Evolutionary conservation across 2,113 vertebrate genomes (phyloP).

Genomic region (Amblyopsis rosae): DNA sequence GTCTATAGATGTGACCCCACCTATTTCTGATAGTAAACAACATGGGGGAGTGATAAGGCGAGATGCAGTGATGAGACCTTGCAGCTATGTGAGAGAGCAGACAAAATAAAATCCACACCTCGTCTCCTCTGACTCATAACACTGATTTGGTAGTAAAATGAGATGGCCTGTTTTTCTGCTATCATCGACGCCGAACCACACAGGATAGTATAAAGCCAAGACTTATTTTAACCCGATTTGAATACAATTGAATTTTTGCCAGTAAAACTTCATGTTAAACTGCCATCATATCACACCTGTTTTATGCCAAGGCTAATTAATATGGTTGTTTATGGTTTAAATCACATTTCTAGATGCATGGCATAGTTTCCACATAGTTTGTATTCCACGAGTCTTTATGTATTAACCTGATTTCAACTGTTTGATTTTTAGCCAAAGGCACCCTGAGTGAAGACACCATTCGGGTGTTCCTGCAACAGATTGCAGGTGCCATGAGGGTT

Average conservation of each 20-base stretch:
- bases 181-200: background rate
- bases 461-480: constrained; percentile 96
- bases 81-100: constrained; percentile 1
- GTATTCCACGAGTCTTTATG: too few species aligned
- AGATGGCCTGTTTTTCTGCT: background rate
- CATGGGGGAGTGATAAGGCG: background rate
- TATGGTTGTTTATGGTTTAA: too few species aligned
- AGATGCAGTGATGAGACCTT: constrained; percentile 1
- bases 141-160: constrained; percentile 14
- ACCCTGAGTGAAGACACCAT: constrained; percentile 98
- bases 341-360: background rate
- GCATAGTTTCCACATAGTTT: too few species aligned
- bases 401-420: background rate
- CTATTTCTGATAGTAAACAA: background rate
- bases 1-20: too few species aligned
- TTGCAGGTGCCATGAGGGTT: constrained; percentile 93
- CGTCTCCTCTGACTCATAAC: background rate
- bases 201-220: background rate
- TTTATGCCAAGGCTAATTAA: too few species aligned
- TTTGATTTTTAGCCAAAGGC: constrained; percentile 83
- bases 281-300: background rate
- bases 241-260: background rate
- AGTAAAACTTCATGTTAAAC: background rate
- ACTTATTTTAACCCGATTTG: background rate
- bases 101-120: background rate